phyloP scores from a whole-genome alignment of 2,888 invertebrate genomes.

The Campoplex capitator region DNA sequence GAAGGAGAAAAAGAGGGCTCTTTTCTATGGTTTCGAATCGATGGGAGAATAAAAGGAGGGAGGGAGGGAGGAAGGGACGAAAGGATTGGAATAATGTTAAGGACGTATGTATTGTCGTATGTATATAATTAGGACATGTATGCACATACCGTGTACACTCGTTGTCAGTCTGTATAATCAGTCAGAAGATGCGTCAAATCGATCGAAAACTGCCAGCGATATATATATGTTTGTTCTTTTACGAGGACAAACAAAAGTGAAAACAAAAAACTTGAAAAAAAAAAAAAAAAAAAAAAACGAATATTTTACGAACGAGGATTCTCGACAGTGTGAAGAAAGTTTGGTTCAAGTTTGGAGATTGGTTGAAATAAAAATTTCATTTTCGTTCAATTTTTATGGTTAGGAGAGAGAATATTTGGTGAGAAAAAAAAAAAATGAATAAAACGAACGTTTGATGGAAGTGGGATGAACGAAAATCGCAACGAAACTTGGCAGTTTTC shows the following conservation, averaged over 20 bases:
- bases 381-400: not conserved
- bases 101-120: constrained; percentile 74
- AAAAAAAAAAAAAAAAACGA: constrained; percentile 24
- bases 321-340: not conserved
- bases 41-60: not conserved
- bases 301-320: not conserved
- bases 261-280: constrained; percentile 28
- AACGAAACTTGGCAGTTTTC: constrained; percentile 62
- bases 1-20: not conserved
- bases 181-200: constrained; percentile 72
- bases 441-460: not conserved
- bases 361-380: not conserved
- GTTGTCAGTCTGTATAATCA: constrained; percentile 74
- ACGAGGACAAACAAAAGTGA: not conserved
- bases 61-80: not conserved
- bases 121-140: constrained; percentile 74
- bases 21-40: constrained; percentile 3
- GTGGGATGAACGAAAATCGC: not conserved
- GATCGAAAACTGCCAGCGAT: constrained; percentile 68
- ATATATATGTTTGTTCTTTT: not conserved
- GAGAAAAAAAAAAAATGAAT: not conserved
- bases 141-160: constrained; percentile 73
- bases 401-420: not conserved
- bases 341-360: not conserved
- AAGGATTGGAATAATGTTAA: constrained; percentile 60